Evolutionary conservation across 1,140 invertebrate genomes (phyloP).

Genomic region (Pogonus chalceus): DNA sequence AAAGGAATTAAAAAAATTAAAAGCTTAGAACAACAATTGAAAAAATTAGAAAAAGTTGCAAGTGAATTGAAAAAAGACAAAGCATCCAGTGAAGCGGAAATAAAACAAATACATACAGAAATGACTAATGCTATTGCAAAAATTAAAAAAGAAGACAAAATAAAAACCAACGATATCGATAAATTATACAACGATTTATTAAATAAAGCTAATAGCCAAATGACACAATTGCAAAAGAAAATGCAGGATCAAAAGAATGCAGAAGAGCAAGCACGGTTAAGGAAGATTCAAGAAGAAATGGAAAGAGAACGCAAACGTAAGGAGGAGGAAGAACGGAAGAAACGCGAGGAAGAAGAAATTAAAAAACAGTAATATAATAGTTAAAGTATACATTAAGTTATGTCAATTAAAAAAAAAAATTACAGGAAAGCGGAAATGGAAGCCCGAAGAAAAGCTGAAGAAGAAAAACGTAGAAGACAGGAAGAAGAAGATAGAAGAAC

Average conservation of each 20-base stretch:
- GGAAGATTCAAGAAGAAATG: conserved; percentile 77
- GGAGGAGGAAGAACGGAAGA: conserved; percentile 64
- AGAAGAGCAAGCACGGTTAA: conserved; percentile 79
- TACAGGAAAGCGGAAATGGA: conserved; percentile 78
- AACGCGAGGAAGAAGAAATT: conserved; percentile 74
- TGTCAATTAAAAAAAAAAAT: neutral
- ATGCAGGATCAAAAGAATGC: conserved; percentile 66
- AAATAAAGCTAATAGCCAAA: conserved; percentile 58
- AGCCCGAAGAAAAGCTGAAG: conserved; percentile 70
- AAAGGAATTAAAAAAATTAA: conserved; percentile 67
- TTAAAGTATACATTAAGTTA: neutral
- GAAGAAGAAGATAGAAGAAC: conserved; percentile 59
- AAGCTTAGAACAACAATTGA: conserved; percentile 53
- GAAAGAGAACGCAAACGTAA: conserved; percentile 69
- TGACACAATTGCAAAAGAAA: conserved; percentile 57
- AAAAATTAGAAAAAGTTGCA: conserved; percentile 61
- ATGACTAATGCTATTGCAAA: conserved; percentile 51
- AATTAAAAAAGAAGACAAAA: conserved; percentile 62
- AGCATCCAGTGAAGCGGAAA: conserved; percentile 51
- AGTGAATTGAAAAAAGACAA: conserved; percentile 70
- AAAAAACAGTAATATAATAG: conserved; percentile 51
- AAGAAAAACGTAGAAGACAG: conserved; percentile 56
- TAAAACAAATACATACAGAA: conserved; percentile 56
- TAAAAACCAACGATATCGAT: conserved; percentile 48
- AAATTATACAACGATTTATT: conserved; percentile 52